phyloP scores from a whole-genome alignment of 2,113 vertebrate genomes.

The Gila orcuttii region DNA sequence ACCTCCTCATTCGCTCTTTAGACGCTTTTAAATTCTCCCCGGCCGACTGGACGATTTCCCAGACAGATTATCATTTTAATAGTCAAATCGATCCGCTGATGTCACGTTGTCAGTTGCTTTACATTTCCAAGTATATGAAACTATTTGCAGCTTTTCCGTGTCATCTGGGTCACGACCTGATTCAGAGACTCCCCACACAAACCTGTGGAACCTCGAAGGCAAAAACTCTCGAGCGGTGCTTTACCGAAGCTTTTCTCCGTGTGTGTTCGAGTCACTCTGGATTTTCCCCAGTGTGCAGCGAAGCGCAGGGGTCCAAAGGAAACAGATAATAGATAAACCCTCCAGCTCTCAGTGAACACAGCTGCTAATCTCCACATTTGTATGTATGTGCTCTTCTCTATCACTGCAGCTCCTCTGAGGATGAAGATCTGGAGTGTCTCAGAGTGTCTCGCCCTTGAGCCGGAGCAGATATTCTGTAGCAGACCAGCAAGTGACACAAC shows the following conservation, averaged over 20 bases:
- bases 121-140: background rate
- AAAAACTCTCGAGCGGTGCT: background rate
- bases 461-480: too few relatives aligned
- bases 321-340: constrained; percentile 4
- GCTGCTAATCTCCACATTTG: constrained; percentile 27
- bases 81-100: background rate
- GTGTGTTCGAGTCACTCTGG: background rate
- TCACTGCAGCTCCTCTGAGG: background rate
- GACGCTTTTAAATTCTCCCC: background rate
- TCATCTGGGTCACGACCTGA: background rate
- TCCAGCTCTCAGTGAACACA: background rate
- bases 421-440: constrained; percentile 4
- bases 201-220: background rate
- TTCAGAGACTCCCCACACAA: constrained; percentile 1
- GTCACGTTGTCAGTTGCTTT: background rate
- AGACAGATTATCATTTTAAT: constrained; percentile 17
- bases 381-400: constrained; percentile 29
- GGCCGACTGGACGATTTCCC: constrained; percentile 20
- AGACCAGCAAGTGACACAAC: background rate
- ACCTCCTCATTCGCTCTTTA: background rate
- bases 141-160: background rate
- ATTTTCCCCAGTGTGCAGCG: background rate
- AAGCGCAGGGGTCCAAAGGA: constrained; percentile 2
- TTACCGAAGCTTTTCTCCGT: background rate
- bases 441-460: constrained; percentile 2